Evolutionary conservation across 2,113 vertebrate species (phyloP).

Genomic region (Pungitius pungitius): DNA sequence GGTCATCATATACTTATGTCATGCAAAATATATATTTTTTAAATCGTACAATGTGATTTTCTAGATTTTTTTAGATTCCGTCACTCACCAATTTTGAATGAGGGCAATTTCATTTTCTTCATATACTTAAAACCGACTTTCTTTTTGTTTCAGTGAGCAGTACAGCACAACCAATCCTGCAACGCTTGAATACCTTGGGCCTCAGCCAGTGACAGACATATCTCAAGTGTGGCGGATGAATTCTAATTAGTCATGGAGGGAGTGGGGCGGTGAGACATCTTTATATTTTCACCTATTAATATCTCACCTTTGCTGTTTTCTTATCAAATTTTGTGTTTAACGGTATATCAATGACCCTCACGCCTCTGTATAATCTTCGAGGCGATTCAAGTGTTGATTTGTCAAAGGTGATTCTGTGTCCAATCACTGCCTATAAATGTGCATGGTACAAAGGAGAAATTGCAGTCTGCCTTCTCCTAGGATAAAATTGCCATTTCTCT

Average conservation of each 20-base stretch:
- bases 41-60: too few species aligned
- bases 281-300: too few species aligned
- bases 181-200: constrained; percentile 62
- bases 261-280: too few species aligned
- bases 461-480: too few species aligned
- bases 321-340: background rate
- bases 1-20: too few species aligned
- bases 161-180: constrained; percentile 37
- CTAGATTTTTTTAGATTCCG: too few species aligned
- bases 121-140: constrained; percentile 7
- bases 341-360: background rate
- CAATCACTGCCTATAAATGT: background rate
- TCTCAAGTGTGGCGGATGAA: constrained; percentile 69
- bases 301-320: background rate
- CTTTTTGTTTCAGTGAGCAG: constrained; percentile 40
- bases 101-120: background rate
- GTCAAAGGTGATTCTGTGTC: too few species aligned
- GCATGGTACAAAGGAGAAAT: background rate
- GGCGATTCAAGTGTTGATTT: background rate
- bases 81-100: too few species aligned
- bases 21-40: too few species aligned
- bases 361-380: background rate
- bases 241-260: constrained; percentile 78
- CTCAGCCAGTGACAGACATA: constrained; percentile 58
- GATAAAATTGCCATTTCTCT: too few species aligned